These are phyloP conservation scores for Rambutsinella grinnellia DNA, from an alignment of 2,888 invertebrate species.

Conservation along the genomic window DNA sequence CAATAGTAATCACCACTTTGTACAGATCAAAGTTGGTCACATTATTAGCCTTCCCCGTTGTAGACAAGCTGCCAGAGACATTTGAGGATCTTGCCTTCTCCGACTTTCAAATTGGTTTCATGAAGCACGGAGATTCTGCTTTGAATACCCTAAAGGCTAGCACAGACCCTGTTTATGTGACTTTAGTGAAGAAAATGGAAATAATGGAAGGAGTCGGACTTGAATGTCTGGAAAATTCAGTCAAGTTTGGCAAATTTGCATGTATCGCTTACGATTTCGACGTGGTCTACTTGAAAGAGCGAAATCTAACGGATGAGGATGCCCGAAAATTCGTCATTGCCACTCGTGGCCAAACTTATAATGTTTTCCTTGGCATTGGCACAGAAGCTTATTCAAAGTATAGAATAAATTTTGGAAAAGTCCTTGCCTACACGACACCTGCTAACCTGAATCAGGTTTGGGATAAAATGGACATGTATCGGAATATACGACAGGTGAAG, in stretches of 20 bases:
- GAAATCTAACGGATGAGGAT: slow-evolving; percentile 43
- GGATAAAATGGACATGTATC: slow-evolving; percentile 40
- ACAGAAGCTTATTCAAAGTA: slow-evolving; percentile 42
- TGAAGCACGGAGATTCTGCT: slow-evolving; percentile 54
- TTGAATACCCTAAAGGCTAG: slow-evolving; percentile 37
- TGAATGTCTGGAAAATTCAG: slow-evolving; percentile 47
- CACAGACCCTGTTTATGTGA: slow-evolving; percentile 48
- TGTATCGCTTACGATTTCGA: slow-evolving; percentile 49
- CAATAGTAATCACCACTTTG: slow-evolving; percentile 34
- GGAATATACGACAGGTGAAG: slow-evolving; percentile 43
- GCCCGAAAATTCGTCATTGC: slow-evolving; percentile 23
- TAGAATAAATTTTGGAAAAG: slow-evolving; percentile 36
- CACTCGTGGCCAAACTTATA: slow-evolving; percentile 36
- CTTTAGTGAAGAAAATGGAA: slow-evolving; percentile 42
- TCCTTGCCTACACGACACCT: slow-evolving; percentile 19
- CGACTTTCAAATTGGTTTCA: slow-evolving; percentile 38
- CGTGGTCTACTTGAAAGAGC: slow-evolving; percentile 21
- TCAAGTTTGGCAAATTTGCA: slow-evolving; percentile 7
- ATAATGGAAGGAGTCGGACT: slow-evolving; percentile 35
- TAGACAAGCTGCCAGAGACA: slow-evolving; percentile 24
- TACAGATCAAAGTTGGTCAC: slow-evolving; percentile 45
- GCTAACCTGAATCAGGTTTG: slow-evolving; percentile 32
- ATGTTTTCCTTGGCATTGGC: slow-evolving; percentile 27
- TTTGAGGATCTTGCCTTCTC: slow-evolving; percentile 40
- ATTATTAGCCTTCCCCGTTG: slow-evolving; percentile 45